Percentiles rank a stretch among this genome's conserved stretches.
Conservation (phyloP, 2,888 invertebrate genomes). For the Cosmia trapezina region DNA sequence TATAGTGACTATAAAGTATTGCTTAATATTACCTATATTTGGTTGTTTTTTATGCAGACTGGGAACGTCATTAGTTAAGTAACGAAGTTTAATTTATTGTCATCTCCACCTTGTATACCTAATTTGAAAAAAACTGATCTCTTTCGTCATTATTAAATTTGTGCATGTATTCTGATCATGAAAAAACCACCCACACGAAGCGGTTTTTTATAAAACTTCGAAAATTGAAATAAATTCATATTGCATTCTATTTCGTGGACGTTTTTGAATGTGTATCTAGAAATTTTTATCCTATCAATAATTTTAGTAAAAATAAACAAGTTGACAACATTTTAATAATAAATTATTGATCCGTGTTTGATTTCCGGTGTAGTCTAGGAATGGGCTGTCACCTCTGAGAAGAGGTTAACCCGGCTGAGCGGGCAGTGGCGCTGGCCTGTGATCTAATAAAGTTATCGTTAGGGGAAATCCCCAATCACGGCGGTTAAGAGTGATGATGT, state of each 20-base stretch:
- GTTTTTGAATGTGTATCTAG: background rate
- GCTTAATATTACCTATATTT: background rate
- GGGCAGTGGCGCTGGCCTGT: slow-evolving; percentile 19
- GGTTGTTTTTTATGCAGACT: background rate
- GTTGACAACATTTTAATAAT: background rate
- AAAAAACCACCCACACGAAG: background rate
- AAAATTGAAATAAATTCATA: background rate
- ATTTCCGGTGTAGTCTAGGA: slow-evolving; percentile 16
- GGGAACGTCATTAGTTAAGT: background rate
- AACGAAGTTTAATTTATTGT: background rate
- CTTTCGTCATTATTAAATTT: too few species aligned
- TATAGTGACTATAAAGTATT: background rate
- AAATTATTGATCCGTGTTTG: slow-evolving; percentile 15
- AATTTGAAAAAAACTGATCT: too few species aligned
- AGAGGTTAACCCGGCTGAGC: slow-evolving; percentile 47
- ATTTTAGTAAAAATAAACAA: background rate
- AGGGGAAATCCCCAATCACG: slow-evolving; percentile 37
- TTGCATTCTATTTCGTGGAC: background rate
- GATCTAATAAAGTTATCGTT: slow-evolving; percentile 46
- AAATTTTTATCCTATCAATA: background rate
- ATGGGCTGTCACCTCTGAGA: slow-evolving; percentile 28
- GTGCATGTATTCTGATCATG: background rate
- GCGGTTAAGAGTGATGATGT: slow-evolving; percentile 13
- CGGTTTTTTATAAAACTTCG: background rate
- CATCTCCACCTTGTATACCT: too few species aligned